phyloP scores from a whole-genome alignment of 2,797 vertebrate species.

The Tadarida brasiliensis region DNA sequence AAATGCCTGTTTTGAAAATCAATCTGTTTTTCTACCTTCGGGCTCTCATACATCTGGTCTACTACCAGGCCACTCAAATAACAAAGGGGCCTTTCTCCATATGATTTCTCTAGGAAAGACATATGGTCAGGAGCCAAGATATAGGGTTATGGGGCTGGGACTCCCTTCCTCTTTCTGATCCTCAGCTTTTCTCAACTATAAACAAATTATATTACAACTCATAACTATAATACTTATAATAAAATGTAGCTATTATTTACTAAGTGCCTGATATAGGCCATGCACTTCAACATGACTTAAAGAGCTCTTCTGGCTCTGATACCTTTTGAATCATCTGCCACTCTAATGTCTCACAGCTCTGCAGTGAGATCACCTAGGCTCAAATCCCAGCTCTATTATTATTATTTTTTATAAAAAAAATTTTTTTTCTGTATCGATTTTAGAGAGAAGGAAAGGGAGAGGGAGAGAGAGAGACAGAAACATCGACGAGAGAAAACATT shows the following conservation, averaged over 20 bases:
- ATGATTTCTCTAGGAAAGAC: not conserved
- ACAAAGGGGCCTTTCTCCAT: not conserved
- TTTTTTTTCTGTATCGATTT: no score
- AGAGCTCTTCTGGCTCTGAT: not conserved
- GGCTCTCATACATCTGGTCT: not conserved
- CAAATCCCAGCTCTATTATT: not conserved
- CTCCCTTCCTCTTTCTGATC: not conserved
- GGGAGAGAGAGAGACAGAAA: no score
- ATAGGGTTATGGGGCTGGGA: not conserved
- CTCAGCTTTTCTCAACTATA: conserved; percentile 24
- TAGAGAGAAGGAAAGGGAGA: no score
- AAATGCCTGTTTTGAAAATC: not conserved
- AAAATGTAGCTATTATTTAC: conserved; percentile 19
- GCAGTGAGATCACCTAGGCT: not conserved
- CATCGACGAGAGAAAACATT: no score
- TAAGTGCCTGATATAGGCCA: not conserved
- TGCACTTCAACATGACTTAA: not conserved
- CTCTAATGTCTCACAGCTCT: not conserved
- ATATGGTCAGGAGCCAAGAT: not conserved
- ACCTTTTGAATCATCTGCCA: not conserved
- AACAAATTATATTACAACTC: not conserved
- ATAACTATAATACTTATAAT: not conserved
- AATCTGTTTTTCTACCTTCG: not conserved
- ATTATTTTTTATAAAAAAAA: no score
- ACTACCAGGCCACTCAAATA: not conserved